Evolutionary conservation across 1,140 invertebrate genomes (phyloP), one percentile per base, ranked within the genome.

Genomic region (Vanessa tameamea): DNA sequence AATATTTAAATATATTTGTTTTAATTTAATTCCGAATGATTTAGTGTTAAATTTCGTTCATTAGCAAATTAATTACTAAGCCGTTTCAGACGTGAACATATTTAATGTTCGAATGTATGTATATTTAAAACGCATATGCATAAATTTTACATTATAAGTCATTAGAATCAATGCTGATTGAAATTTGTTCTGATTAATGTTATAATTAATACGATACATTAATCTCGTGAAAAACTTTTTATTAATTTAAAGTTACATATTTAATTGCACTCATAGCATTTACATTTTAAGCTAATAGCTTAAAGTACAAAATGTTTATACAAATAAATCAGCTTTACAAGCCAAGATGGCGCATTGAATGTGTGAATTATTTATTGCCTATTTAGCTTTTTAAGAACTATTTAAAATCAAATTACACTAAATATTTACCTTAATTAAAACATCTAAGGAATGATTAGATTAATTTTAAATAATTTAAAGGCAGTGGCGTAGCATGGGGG

Each of bases 181-280:
- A 37, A 72, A 72, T 64, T 59, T 6, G 71, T 72, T 72, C 64
- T 67, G 14, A 14, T 59, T 11, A 72, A 11, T 16, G 47, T 13
- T 67, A 61, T 26, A 65, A 61, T 67, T 67, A 72, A 67, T 67
- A 26, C 26, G 26, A 20, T 37, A 16, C 14, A 72, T 66, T 26
- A 72, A 72, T 72, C 64, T 64, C 16, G 66, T n/a, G 23, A 31
- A 72, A 16, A 61, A 47, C 50, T 48, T 59, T 23, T 23, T 23
- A 57, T 16, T 51, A 9, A 23, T 57, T 57, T 23, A 57, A 26
- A 57, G 9, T 2, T 12, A 20, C 20, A 53, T n/a, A 20, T 57
- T 23, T 16, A 23, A 57, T 57, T 57, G 20, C 20, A 13, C 20
- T 26, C 5, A 23, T 57, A 23, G 6, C 26, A 57, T 57, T 57